Evolutionary conservation across 23 tunicate species (phyloP), one percentile per base, ranked within the genome.

Genomic region (Clavelina lepadiformis): DNA sequence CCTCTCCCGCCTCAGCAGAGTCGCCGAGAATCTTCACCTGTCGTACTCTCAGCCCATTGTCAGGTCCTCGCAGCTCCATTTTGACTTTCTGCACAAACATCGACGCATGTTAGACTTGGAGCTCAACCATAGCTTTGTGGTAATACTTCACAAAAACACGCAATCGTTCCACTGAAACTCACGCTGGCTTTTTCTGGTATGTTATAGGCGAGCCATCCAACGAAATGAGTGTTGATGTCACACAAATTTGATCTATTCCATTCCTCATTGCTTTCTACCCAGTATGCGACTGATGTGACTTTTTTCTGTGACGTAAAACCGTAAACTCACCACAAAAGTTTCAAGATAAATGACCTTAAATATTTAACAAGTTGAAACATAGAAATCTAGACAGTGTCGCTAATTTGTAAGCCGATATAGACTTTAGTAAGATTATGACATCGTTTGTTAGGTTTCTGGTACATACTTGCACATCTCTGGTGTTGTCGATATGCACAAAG

Each of bases 401-500:
- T n/a, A n/a, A n/a, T n/a, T n/a, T n/a, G n/a, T n/a, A n/a, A n/a
- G n/a, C n/a, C n/a, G n/a, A n/a, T n/a, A n/a, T n/a, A n/a, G n/a
- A n/a, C n/a, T n/a, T n/a, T n/a, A n/a, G n/a, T n/a, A n/a, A n/a
- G n/a, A n/a, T n/a, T n/a, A n/a, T n/a, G n/a, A n/a, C n/a, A n/a
- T n/a, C n/a, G n/a, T n/a, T n/a, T n/a, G n/a, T n/a, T n/a, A n/a
- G n/a, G n/a, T n/a, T n/a, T n/a, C n/a, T n/a, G n/a, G n/a, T n/a
- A 71, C 53, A 18, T 13, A 82, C 89, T 63, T 73, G 80, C 8
- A 67, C 34, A 47, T 82, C 89, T 38, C 89, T 44, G 0, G 82
- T 68, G 65, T 83, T 83, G 59, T 83, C 92, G 0, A 83, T 68
- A 44, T 83, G 82, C 23, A 83, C 77, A n/a, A 36, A 69, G 24